Evolutionary conservation across 2,888 invertebrate species (phyloP).

Genomic region (Masnerella sp.): DNA sequence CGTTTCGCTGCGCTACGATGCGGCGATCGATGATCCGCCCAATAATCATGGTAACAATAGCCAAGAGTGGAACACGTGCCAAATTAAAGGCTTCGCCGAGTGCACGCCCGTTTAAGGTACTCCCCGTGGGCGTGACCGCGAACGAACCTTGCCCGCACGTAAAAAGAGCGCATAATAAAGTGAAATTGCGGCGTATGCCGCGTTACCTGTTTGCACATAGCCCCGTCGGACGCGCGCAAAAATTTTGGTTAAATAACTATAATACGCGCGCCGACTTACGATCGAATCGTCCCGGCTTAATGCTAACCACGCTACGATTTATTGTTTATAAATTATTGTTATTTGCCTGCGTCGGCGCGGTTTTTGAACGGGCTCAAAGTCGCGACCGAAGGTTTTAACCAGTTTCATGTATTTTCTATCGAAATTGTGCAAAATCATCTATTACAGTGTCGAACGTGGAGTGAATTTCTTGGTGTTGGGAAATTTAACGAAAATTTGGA

Average conservation of each 20-base stretch:
- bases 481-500: no score
- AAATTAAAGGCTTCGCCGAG: slow-evolving; percentile 73
- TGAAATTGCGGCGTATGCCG: slow-evolving; percentile 62
- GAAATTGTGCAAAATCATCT: no score
- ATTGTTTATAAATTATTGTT: slow-evolving; percentile 50
- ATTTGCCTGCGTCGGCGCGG: no score
- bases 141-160: slow-evolving; percentile 57
- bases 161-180: slow-evolving; percentile 64
- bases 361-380: no score
- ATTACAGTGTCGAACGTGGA: no score
- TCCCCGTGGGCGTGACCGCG: slow-evolving; percentile 62
- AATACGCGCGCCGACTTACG: slow-evolving; percentile 27
- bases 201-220: slow-evolving; percentile 46
- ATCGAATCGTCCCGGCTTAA: slow-evolving; percentile 31
- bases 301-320: slow-evolving; percentile 34
- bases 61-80: slow-evolving; percentile 73
- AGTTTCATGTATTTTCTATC: no score
- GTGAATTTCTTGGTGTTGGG: no score
- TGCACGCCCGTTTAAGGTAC: slow-evolving; percentile 64
- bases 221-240: slow-evolving; percentile 4
- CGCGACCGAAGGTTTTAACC: no score
- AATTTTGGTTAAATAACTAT: slow-evolving; percentile 46
- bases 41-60: slow-evolving; percentile 74
- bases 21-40: slow-evolving; percentile 62
- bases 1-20: slow-evolving; percentile 47